Percentiles rank a stretch among this genome's conserved stretches.
Evolutionary conservation across 2,888 invertebrate species (phyloP).

Genomic region (Ametastegia equiseti): DNA sequence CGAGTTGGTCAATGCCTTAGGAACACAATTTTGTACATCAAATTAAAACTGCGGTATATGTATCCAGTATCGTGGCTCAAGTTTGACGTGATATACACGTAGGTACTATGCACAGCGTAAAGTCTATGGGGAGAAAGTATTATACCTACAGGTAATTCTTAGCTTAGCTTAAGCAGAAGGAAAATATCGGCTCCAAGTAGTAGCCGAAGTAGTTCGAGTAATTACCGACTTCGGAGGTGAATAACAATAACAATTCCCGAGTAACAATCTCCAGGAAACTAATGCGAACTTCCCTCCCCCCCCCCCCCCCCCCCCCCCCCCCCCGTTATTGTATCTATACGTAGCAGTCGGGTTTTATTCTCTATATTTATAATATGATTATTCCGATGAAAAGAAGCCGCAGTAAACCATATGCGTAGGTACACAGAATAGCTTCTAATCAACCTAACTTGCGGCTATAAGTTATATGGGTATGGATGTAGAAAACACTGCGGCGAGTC

Average conservation of each 20-base stretch:
- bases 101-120: constrained; percentile 8
- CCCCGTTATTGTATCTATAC: too few relatives aligned
- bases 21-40: not conserved
- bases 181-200: not conserved
- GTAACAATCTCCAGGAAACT: not conserved
- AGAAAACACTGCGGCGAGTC: too few relatives aligned
- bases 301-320: too few relatives aligned
- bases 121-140: constrained; percentile 14
- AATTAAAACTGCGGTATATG: not conserved
- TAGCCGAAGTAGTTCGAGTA: not conserved
- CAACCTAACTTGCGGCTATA: too few relatives aligned
- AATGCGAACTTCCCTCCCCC: too few relatives aligned
- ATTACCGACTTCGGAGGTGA: not conserved
- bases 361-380: too few relatives aligned
- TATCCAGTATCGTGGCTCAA: not conserved
- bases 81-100: constrained; percentile 24
- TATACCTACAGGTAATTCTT: not conserved
- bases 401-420: not conserved
- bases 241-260: not conserved
- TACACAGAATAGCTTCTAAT: not conserved
- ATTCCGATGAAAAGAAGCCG: too few relatives aligned
- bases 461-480: too few relatives aligned
- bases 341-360: not conserved
- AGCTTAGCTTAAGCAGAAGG: not conserved
- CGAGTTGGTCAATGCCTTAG: not conserved